Conservation (phyloP, 2,888 invertebrate species). For the Steinernema hermaphroditum region DNA sequence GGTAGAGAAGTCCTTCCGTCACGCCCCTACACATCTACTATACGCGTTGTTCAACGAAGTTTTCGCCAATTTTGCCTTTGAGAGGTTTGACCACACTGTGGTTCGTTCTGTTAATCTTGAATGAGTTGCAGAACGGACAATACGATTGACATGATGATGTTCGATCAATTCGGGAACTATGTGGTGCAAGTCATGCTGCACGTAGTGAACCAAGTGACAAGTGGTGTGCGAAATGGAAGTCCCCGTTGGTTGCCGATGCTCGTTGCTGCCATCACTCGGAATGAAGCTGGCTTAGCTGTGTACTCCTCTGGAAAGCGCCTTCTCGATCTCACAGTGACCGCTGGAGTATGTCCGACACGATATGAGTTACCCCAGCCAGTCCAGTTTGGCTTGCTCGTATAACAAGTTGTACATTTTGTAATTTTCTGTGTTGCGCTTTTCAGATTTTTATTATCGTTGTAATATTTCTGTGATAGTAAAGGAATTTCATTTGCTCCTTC, state of each 20-base stretch:
- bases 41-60: slow-evolving; percentile 45
- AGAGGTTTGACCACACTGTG: not conserved
- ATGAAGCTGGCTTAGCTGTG: not conserved
- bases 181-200: slow-evolving; percentile 60
- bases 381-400: too few relatives aligned
- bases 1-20: slow-evolving; percentile 51
- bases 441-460: too few relatives aligned
- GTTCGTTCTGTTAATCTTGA: too few relatives aligned
- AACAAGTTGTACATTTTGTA: too few relatives aligned
- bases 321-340: not conserved
- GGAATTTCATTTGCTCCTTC: too few relatives aligned
- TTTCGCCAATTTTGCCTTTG: not conserved
- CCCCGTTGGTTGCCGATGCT: slow-evolving; percentile 21
- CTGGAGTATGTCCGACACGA: not conserved
- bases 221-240: not conserved
- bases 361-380: not conserved
- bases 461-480: too few relatives aligned
- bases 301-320: slow-evolving; percentile 13
- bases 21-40: slow-evolving; percentile 45
- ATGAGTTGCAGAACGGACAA: slow-evolving; percentile 32
- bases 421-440: too few relatives aligned
- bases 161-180: slow-evolving; percentile 65
- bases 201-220: not conserved
- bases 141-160: slow-evolving; percentile 59
- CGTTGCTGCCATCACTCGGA: slow-evolving; percentile 1